Base-by-base conservation (phyloP, 2,888 invertebrate species). In the Dastarcus helophoroides region DNA sequence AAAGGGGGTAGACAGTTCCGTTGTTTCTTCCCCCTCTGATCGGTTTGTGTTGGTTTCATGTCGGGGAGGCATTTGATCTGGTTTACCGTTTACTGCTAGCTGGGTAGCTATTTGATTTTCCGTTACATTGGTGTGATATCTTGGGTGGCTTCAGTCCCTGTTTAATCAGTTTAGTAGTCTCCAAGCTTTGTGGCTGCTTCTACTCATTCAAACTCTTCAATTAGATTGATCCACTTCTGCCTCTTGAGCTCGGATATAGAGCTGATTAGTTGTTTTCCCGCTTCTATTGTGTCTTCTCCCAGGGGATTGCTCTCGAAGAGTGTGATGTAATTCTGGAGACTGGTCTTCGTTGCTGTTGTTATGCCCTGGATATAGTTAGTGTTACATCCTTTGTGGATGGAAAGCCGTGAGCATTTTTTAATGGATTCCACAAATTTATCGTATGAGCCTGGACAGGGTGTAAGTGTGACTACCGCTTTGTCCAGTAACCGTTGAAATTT, bases 271-370 rank as follows among this genome's bases (percentile, higher is more conserved):
- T 22, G 14, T 11, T 11, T 22, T 12, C 11, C 22, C 14, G 11
- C 14, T 22, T 17, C 12, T 6, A 29, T 7, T 4, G 29, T 29
- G 8, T 29, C 19, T 29, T 29, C 29, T 7, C 13, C 13, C n/a
- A 29, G 10, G 22, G 29, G 29, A 22, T 29, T 8, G 12, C 12
- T 12, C 14, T 19, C 22, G 29, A 22, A 29, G 7, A 29, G 29
- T 6, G 22, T 22, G 14, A 14, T 10, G 22, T 29, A 29, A n/a
- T 19, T 22, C 17, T 29, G 7, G 13, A 29, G 14, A 7, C 9
- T 17, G 28, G 3, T 21, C 15, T 19, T 19, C 19, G 28, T 10
- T n/a, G 10, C 21, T 21, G 4, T 9, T 9, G 17, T 28, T 16
- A 28, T 13, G 17, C 28, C 28, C 13, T 10, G 19, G 3, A 28